Percentiles rank a stretch among this genome's conserved stretches.
phyloP scores from a whole-genome alignment of 1,140 invertebrate species.

The Chelonus insularis region DNA sequence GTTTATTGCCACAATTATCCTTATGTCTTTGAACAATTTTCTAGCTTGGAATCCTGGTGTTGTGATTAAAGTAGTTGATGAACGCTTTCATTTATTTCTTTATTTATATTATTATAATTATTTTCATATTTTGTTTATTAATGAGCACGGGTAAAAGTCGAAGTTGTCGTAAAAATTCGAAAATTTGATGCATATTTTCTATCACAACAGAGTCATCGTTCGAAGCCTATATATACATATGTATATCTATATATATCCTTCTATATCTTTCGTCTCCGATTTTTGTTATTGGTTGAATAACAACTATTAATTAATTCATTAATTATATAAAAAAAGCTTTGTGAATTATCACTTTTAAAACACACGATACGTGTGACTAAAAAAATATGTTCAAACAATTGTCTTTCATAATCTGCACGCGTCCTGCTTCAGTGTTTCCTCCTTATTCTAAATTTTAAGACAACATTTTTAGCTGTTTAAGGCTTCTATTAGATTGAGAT shows the following conservation, averaged over 20 bases:
- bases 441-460: no score
- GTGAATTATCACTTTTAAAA: not conserved
- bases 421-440: slow-evolving; percentile 15
- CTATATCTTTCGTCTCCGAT: no score
- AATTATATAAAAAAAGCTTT: no score
- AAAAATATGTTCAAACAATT: not conserved
- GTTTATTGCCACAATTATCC: slow-evolving; percentile 29
- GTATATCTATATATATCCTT: no score
- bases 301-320: no score
- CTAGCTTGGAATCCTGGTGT: slow-evolving; percentile 58
- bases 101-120: not conserved
- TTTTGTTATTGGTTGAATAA: no score
- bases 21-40: slow-evolving; percentile 43
- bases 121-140: slow-evolving; percentile 5
- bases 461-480: no score
- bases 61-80: slow-evolving; percentile 54
- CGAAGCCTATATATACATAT: no score
- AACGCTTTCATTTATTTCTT: slow-evolving; percentile 44
- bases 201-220: not conserved
- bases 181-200: not conserved
- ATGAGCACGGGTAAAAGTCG: slow-evolving; percentile 14
- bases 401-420: slow-evolving; percentile 6
- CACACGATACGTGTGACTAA: slow-evolving; percentile 2
- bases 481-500: no score
- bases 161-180: not conserved